Base-by-base conservation (phyloP, 2,113 vertebrate species). In the Leucopsar rothschildi region DNA sequence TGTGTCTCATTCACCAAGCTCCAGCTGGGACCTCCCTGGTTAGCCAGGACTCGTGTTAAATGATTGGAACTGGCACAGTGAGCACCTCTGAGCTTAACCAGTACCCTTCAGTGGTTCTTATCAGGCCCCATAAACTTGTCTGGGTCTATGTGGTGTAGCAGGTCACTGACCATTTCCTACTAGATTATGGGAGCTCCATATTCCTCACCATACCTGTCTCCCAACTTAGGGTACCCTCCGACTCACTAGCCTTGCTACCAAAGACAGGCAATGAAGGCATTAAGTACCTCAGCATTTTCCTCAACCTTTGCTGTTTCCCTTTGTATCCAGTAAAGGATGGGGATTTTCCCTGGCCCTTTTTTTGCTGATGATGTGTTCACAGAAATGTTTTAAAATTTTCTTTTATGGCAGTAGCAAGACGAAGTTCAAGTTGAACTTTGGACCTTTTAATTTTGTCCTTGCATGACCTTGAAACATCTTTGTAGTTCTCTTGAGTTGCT, bases 141-240 rank as follows among this genome's bases (percentile, higher is more conserved):
- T 53, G 15, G 40, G 8, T 45, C 18, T 42, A 15, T 35, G 18
- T 35, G 31, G 4, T 55, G 5, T 40, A 69, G 24, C 14, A 76
- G 70, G 8, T 83, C n/a, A 40, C 11, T 89, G 17, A 20, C 2
- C 4, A 19, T 37, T 49, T 83, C 15, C 49, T 55, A 4, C 4
- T 23, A 42, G 18, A 56, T 63, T 56, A 37, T 49, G 25, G 18
- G 15, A 39, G 3, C 21, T 70, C 42, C 40, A 42, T 45, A 33
- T 45, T 63, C 37, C 22, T 49, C 35, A 35, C 22, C 12, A 23
- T 9, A 12, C 4, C 18, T 11, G 10, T 63, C 25, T 56, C 49
- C 31, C 25, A 47, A 8, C 12, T 27, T 47, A 19, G 0, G 0
- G 12, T 19, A 27, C 10, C 5, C 6, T 5, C 4, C 0, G 0